Evolutionary conservation across 2,797 vertebrate species (phyloP).

Genomic region (Enteromius anoplus): DNA sequence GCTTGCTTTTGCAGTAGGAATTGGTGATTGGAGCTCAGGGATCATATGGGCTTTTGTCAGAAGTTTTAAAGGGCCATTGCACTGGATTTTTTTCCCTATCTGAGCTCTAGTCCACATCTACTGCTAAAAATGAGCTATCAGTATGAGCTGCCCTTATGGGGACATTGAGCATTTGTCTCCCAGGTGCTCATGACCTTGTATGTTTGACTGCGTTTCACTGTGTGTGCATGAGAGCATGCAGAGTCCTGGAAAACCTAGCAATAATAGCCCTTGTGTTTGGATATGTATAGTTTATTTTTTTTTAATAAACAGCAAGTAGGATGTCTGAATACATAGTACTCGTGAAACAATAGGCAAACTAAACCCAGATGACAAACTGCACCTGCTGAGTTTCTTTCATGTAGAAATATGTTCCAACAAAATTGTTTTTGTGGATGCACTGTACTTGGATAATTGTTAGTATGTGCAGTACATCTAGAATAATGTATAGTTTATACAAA

Average conservation of each 20-base stretch:
- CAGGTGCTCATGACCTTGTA: slow-evolving; percentile 18
- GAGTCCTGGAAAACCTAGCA: neutral
- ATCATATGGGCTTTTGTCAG: slow-evolving; percentile 89
- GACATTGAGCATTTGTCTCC: neutral
- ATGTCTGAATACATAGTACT: neutral
- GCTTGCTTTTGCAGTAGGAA: slow-evolving; percentile 82
- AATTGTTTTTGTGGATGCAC: neutral
- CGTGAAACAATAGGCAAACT: neutral
- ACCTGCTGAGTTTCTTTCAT: neutral
- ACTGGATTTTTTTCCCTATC: slow-evolving; percentile 53
- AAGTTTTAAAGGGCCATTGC: slow-evolving; percentile 86
- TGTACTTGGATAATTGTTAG: neutral
- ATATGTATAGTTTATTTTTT: neutral
- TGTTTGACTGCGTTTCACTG: neutral
- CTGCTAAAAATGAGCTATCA: neutral
- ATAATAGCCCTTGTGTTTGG: neutral
- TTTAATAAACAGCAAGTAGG: neutral
- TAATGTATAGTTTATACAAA: neutral
- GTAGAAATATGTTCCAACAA: neutral
- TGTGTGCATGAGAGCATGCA: neutral
- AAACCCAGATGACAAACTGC: neutral
- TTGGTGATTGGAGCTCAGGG: slow-evolving; percentile 88
- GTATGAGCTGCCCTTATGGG: neutral
- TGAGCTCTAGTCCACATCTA: slow-evolving; percentile 4
- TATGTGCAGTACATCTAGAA: neutral